These are phyloP conservation scores for Notiomystis cincta DNA, from an alignment of 2,113 vertebrate species.

Conservation along the genomic window DNA sequence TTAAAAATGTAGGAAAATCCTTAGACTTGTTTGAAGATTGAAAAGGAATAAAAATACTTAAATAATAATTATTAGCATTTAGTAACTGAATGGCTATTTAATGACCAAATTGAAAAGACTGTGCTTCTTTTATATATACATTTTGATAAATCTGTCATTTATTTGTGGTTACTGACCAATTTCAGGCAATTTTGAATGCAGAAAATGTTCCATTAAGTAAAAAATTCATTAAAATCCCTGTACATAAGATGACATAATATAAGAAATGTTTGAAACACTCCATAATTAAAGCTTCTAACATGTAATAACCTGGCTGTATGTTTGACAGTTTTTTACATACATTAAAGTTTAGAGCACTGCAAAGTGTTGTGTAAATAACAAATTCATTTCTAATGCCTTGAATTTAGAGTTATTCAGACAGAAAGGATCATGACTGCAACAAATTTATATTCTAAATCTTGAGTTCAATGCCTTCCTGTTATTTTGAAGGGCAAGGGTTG, in stretches of 20 bases:
- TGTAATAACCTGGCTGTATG: neutral
- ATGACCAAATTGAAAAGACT: neutral
- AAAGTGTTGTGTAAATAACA: constrained; percentile 41
- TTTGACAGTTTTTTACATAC: constrained; percentile 47
- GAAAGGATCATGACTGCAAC: constrained; percentile 8
- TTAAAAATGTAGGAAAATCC: neutral
- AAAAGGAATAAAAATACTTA: neutral
- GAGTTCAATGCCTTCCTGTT: neutral
- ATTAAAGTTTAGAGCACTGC: neutral
- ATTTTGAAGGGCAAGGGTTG: neutral
- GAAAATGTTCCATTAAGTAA: constrained; percentile 51
- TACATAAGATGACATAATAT: constrained; percentile 47
- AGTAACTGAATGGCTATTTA: neutral
- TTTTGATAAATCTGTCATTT: constrained; percentile 46
- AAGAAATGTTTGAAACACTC: constrained; percentile 56
- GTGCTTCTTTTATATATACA: neutral
- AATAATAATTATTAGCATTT: neutral
- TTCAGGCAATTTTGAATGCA: constrained; percentile 36
- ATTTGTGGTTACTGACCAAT: constrained; percentile 23
- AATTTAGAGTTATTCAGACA: neutral
- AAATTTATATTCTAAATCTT: constrained; percentile 17
- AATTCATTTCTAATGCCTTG: neutral
- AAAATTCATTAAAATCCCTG: constrained; percentile 59
- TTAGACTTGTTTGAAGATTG: neutral
- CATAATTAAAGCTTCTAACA: constrained; percentile 63